Base-by-base conservation (phyloP, 2,888 invertebrate species). In the Rhaphigaster nebulosa region DNA sequence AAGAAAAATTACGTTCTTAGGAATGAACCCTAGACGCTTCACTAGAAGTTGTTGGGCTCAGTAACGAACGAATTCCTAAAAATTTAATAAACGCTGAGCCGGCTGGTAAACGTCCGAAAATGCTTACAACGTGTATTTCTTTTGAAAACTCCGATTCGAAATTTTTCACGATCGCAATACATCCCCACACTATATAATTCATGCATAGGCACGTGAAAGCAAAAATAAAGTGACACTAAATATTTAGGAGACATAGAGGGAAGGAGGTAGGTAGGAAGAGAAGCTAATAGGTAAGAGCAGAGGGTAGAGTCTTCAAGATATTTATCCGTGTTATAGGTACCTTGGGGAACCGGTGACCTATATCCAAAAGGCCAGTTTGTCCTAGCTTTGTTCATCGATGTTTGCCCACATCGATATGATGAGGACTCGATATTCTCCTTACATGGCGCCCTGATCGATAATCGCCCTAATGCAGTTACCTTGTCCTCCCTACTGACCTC, bases 391-490 rank as follows among this genome's bases (percentile, higher is more conserved):
- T 45, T 3, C 45, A 84, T 50, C 70, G 20, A 38, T 84, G 84
- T 84, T 84, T 84, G 84, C 84, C 41, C 45, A 84, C n/a, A 84
- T 84, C 45, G 45, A 84, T 84, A n/a, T 26, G n/a, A 50, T 45
- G n/a, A 13, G 10, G 5, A 26, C 45, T 45, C 15, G 80, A 84
- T 45, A 45, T n/a, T 13, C 23, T 65, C 29, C 80, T 80, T 20
- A 80, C 80, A 65, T 29, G 41, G 41, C 26, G 6, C 45, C 8
- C 84, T 84, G 45, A 84, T 84, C 84, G 84, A 84, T 41, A 84
- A 84, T 84, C 45, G 45, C n/a, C 45, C 84, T 84, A 84, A 84
- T 84, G 84, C 84, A 84, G 84, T 84, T 84, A 45, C 84, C 84
- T 41, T 84, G 45, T 84, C 84, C 84, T 41, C n/a, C 84, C 23